Percentiles rank a stretch among this genome's conserved stretches.
These are phyloP conservation scores for Atrichornis clamosus DNA, from an alignment of 2,113 vertebrate species.

Conservation along the genomic window DNA sequence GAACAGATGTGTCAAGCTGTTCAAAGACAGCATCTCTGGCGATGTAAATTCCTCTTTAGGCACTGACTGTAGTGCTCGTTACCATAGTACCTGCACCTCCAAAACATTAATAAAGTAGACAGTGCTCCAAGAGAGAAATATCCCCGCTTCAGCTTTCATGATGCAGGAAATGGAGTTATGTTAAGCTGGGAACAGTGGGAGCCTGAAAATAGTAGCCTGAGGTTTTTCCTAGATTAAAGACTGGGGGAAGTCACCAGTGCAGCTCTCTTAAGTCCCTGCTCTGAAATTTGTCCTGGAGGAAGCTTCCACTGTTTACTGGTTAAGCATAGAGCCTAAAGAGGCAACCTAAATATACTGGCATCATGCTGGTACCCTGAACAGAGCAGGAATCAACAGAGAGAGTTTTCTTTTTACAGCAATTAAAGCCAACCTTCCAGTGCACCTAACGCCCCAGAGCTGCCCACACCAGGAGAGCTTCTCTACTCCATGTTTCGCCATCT, in stretches of 20 bases:
- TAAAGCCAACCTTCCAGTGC: background rate
- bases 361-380: background rate
- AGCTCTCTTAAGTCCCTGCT: background rate
- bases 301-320: background rate
- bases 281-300: conserved; percentile 11
- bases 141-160: background rate
- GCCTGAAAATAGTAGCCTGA: conserved; percentile 5
- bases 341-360: background rate
- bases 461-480: background rate
- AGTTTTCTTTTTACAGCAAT: background rate
- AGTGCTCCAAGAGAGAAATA: background rate
- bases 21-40: background rate
- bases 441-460: background rate
- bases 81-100: conserved; percentile 11
- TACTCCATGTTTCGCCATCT: rapidly evolving
- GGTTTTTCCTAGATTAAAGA: conserved; percentile 15
- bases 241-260: background rate
- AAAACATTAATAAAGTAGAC: conserved; percentile 29
- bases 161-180: background rate
- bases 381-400: background rate
- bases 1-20: conserved; percentile 40
- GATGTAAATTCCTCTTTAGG: conserved; percentile 12
- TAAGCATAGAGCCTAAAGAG: background rate
- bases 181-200: background rate
- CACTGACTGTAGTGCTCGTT: background rate